Conservation (phyloP, 2,113 vertebrate genomes). For the Melanotaenia duboulayi region DNA sequence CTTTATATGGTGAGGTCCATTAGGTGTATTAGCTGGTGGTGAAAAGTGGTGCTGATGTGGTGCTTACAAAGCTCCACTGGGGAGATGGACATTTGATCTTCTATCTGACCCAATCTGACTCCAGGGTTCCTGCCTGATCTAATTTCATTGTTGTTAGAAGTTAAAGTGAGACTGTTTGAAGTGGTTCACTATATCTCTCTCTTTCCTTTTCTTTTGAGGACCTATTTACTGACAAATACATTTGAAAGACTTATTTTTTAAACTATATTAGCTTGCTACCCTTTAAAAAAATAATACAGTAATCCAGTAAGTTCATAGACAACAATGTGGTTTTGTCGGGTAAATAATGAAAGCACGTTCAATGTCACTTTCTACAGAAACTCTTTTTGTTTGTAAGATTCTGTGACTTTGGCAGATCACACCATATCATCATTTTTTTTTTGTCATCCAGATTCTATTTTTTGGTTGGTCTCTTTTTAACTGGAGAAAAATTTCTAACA, state of each 20-base stretch:
- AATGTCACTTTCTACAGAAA: not conserved
- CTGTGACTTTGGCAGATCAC: not conserved
- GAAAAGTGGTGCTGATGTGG: slow-evolving; percentile 79
- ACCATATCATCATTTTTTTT: too few relatives aligned
- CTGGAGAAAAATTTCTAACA: slow-evolving; percentile 33
- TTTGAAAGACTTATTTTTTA: slow-evolving; percentile 6
- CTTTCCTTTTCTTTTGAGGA: slow-evolving; percentile 22
- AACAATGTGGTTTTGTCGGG: slow-evolving; percentile 6
- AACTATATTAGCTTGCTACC: not conserved
- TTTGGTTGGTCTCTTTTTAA: slow-evolving; percentile 10
- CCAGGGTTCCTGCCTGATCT: slow-evolving; percentile 66
- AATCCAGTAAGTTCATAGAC: not conserved
- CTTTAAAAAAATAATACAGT: not conserved
- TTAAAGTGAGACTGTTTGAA: slow-evolving; percentile 40
- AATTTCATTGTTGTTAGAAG: slow-evolving; percentile 64
- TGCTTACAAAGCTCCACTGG: slow-evolving; percentile 77
- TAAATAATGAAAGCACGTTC: slow-evolving; percentile 33
- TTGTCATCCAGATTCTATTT: not conserved
- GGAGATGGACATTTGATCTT: slow-evolving; percentile 80
- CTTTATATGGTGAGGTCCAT: slow-evolving; percentile 72
- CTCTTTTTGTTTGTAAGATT: slow-evolving; percentile 1
- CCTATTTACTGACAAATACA: slow-evolving; percentile 27
- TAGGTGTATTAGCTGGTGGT: slow-evolving; percentile 79
- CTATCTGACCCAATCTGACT: slow-evolving; percentile 74
- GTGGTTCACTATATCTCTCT: not conserved